Evolutionary conservation across 2,888 invertebrate genomes (phyloP).

Genomic region (Tachina fera): DNA sequence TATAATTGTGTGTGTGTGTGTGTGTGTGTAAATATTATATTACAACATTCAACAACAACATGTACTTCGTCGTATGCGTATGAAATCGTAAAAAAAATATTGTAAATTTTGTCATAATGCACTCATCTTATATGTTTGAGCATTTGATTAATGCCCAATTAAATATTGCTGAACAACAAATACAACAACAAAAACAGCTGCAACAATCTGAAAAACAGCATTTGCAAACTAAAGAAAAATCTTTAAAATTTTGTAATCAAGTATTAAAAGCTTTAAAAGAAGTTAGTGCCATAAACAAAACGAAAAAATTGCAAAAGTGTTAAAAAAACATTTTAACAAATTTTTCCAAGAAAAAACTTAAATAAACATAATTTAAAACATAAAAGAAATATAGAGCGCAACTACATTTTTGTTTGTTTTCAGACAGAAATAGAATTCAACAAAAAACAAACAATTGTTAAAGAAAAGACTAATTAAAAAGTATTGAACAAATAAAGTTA

Average conservation of each 20-base stretch:
- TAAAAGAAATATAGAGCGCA: neutral
- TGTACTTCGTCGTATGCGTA: conserved; percentile 72
- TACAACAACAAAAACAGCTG: conserved; percentile 37
- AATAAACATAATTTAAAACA: neutral
- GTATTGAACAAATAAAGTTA: neutral
- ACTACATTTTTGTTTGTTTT: conserved; percentile 2
- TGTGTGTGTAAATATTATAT: conserved; percentile 41
- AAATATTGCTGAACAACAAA: conserved; percentile 74
- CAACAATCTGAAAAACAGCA: conserved; percentile 33
- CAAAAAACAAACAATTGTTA: neutral
- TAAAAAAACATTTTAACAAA: conserved; percentile 16
- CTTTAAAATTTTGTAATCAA: conserved; percentile 43
- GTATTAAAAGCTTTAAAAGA: conserved; percentile 57
- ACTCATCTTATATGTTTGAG: conserved; percentile 82
- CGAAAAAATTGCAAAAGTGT: conserved; percentile 49
- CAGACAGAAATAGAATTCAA: neutral
- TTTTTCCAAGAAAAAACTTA: conserved; percentile 12
- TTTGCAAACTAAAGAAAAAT: conserved; percentile 57
- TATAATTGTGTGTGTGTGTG: conserved; percentile 32
- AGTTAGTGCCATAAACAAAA: conserved; percentile 50
- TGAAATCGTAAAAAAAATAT: conserved; percentile 53
- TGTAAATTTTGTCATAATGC: conserved; percentile 77
- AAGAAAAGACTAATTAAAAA: neutral
- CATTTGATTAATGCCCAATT: conserved; percentile 80
- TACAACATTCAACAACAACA: conserved; percentile 59